Conservation (phyloP, 1,140 invertebrate genomes). For the Calephelis nemesis region DNA sequence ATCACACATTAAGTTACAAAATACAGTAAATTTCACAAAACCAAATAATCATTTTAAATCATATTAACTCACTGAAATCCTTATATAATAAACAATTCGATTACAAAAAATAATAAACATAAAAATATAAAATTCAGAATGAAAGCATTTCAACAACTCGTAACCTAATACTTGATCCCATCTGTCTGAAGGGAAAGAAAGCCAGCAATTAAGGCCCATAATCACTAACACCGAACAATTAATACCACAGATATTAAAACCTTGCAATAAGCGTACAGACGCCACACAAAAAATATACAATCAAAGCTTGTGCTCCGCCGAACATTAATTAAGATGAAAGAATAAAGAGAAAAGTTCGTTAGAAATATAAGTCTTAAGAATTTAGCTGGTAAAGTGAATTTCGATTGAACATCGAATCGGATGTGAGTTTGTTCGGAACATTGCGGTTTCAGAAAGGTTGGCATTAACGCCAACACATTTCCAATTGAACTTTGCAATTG, state of each 20-base stretch:
- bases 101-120: too few species aligned
- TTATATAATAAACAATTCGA: too few species aligned
- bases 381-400: neutral
- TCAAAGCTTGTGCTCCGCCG: conserved; percentile 10
- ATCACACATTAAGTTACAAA: too few species aligned
- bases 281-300: conserved; percentile 14
- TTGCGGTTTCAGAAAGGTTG: conserved; percentile 15
- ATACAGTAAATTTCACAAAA: too few species aligned
- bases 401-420: conserved; percentile 11
- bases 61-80: too few species aligned
- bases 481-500: conserved; percentile 15
- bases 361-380: conserved; percentile 1
- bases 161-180: conserved; percentile 49
- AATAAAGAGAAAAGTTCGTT: neutral
- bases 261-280: conserved; percentile 8
- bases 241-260: conserved; percentile 11
- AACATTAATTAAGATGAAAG: conserved; percentile 10
- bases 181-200: conserved; percentile 49
- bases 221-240: conserved; percentile 32
- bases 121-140: neutral
- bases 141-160: conserved; percentile 3
- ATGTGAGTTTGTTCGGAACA: conserved; percentile 6
- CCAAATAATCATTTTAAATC: too few species aligned
- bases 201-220: conserved; percentile 61
- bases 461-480: conserved; percentile 12